Conservation (phyloP, 2,888 invertebrate species). For the Drosophila cyrtoloma region DNA sequence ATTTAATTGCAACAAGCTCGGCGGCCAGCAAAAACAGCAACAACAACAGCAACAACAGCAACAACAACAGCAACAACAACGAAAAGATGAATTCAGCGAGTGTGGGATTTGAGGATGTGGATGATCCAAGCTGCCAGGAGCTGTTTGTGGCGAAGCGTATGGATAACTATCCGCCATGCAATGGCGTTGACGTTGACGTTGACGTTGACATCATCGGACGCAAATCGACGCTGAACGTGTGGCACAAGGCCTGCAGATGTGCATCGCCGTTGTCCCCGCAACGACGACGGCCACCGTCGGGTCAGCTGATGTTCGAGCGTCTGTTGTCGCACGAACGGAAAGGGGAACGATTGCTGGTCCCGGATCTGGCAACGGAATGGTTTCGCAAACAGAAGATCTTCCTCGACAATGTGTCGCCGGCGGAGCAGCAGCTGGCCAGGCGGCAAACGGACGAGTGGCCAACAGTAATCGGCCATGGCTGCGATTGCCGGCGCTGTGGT, state of each 20-base stretch:
- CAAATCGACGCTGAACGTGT: constrained; percentile 2
- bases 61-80: neutral
- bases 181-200: neutral
- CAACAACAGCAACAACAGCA: neutral
- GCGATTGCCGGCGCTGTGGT: constrained; percentile 8
- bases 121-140: constrained; percentile 11
- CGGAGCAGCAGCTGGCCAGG: constrained; percentile 21
- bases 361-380: constrained; percentile 73
- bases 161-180: constrained; percentile 48
- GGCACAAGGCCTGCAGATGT: constrained; percentile 6
- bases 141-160: constrained; percentile 34
- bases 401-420: constrained; percentile 41
- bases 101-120: neutral
- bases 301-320: constrained; percentile 45
- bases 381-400: constrained; percentile 68
- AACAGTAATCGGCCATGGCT: neutral
- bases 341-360: constrained; percentile 59
- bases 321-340: constrained; percentile 26
- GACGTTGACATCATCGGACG: neutral
- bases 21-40: neutral
- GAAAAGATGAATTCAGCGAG: neutral
- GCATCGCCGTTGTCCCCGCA: neutral
- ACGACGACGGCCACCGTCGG: neutral
- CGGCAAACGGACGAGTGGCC: neutral
- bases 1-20: constrained; percentile 11